Conservation (phyloP, 1,140 invertebrate genomes). For the Nomia melanderi region DNA sequence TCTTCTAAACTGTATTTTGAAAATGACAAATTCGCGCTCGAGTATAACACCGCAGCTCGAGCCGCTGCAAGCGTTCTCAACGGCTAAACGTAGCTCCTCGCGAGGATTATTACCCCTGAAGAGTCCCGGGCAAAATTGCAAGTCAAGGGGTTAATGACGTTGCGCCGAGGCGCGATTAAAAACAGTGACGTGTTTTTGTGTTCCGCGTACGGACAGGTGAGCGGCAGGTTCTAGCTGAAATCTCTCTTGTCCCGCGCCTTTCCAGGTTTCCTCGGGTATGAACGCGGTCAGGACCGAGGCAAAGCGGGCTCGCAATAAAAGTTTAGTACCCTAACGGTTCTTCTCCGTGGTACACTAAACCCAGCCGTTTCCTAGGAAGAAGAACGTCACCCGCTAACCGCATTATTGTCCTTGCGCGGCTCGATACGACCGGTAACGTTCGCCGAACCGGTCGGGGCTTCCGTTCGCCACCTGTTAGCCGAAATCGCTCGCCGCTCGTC, state of each 20-base stretch:
- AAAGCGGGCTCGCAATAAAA: conserved; percentile 56
- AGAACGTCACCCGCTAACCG: conserved; percentile 21
- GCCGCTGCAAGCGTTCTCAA: too few relatives aligned
- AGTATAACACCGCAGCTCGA: too few relatives aligned
- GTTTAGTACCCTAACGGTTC: conserved; percentile 59
- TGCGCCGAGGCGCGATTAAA: too few relatives aligned
- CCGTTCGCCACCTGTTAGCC: not conserved
- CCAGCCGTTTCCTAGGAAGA: conserved; percentile 33
- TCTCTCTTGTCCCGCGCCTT: not conserved
- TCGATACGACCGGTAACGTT: not conserved
- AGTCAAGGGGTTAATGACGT: too few relatives aligned
- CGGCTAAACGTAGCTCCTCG: too few relatives aligned
- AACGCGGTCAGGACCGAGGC: conserved; percentile 6
- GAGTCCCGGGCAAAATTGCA: too few relatives aligned
- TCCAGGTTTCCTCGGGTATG: not conserved
- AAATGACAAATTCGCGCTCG: too few relatives aligned
- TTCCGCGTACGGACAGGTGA: not conserved
- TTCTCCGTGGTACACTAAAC: conserved; percentile 46
- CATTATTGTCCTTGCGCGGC: conserved; percentile 25
- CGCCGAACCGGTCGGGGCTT: not conserved
- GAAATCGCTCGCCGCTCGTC: not conserved
- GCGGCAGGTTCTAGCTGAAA: too few relatives aligned
- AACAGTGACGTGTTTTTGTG: not conserved
- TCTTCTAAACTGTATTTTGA: too few relatives aligned
- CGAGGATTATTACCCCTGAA: too few relatives aligned